Percentiles rank a stretch among this genome's conserved stretches.
Conservation (phyloP, 2,113 vertebrate genomes). For the Oenanthe oenanthe region DNA sequence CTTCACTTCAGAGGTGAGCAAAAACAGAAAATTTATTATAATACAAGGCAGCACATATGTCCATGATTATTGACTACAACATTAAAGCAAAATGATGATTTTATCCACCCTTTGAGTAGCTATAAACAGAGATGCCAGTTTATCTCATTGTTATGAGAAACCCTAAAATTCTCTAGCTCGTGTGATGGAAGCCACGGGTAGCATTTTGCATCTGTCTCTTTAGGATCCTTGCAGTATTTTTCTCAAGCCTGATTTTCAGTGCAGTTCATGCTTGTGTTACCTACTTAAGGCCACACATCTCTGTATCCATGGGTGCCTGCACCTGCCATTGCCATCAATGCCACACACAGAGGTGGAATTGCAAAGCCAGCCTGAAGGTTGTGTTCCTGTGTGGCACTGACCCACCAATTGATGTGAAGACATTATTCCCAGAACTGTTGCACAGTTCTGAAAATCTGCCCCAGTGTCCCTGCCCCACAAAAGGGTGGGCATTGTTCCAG, state of each 20-base stretch:
- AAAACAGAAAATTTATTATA: neutral
- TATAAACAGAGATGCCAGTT: neutral
- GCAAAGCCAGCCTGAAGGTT: neutral
- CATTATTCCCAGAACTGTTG: neutral
- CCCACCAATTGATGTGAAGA: neutral
- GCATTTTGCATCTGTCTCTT: neutral
- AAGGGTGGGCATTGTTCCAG: neutral
- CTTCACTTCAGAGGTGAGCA: neutral
- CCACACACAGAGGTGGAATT: neutral
- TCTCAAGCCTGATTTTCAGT: neutral
- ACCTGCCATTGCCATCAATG: neutral
- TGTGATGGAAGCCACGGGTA: neutral
- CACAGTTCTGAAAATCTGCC: neutral
- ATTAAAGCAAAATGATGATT: neutral
- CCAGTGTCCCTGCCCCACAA: neutral
- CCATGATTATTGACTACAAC: neutral
- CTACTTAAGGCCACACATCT: neutral
- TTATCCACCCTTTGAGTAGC: neutral
- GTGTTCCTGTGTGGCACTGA: neutral
- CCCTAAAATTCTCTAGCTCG: neutral
- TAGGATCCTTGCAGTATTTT: neutral
- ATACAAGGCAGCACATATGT: neutral
- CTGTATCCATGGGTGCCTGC: fast-evolving
- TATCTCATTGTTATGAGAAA: neutral
- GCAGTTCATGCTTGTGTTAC: neutral